Percentiles rank a stretch among this genome's conserved stretches.
Evolutionary conservation across 2,797 vertebrate species (phyloP).

Genomic region (Rhinophrynus dorsalis): DNA sequence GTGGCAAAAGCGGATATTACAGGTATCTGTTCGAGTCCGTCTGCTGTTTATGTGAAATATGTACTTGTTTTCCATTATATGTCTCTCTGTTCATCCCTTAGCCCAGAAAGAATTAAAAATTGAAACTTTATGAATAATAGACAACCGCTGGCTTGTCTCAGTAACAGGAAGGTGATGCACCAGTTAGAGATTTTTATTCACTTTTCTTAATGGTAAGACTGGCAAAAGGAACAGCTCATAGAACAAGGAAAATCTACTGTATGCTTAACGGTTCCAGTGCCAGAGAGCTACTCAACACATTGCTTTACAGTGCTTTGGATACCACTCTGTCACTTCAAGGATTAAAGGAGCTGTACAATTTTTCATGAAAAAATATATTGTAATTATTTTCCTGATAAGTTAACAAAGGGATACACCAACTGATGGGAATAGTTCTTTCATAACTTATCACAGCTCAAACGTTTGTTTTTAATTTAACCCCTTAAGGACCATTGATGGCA

Average conservation of each 20-base stretch:
- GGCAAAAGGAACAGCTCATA: neutral
- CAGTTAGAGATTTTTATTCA: neutral
- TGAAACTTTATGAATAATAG: slow-evolving; percentile 10
- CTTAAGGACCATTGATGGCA: too few relatives aligned
- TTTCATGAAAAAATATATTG: too few relatives aligned
- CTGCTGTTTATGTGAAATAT: neutral
- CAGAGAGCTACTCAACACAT: too few relatives aligned
- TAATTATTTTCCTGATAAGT: too few relatives aligned
- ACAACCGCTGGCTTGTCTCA: neutral
- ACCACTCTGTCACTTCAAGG: too few relatives aligned
- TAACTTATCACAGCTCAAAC: too few relatives aligned
- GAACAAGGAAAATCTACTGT: neutral
- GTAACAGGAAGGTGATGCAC: neutral
- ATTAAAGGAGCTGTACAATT: too few relatives aligned
- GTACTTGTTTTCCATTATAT: neutral
- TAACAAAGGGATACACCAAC: too few relatives aligned
- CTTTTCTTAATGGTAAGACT: neutral
- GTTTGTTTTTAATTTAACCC: too few relatives aligned
- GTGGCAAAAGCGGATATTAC: slow-evolving; percentile 78
- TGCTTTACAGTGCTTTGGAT: too few relatives aligned
- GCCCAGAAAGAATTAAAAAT: slow-evolving; percentile 4
- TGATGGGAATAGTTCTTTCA: too few relatives aligned
- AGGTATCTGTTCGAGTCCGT: slow-evolving; percentile 60
- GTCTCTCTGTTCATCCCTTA: neutral
- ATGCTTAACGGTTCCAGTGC: too few relatives aligned